Conservation (phyloP, 2,888 invertebrate species). For the Drosophila diplacantha region DNA sequence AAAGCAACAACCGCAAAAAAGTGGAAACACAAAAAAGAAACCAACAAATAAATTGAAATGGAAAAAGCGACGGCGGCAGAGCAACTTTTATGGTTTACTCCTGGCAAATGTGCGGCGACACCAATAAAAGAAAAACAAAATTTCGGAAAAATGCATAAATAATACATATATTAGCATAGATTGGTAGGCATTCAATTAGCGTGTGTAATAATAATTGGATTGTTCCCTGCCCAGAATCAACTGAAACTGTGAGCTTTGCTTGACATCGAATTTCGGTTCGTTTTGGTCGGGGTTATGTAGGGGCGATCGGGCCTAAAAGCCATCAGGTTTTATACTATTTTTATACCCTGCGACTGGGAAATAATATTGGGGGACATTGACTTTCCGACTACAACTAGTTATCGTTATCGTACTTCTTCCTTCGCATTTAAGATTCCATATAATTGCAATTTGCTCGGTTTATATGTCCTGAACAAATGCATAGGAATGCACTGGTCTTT, state of each 20-base stretch:
- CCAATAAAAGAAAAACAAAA: slow-evolving; percentile 27
- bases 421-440: background rate
- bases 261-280: background rate
- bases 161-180: slow-evolving; percentile 57
- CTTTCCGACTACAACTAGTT: background rate
- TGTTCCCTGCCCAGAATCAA: slow-evolving; percentile 13
- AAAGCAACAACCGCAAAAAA: slow-evolving; percentile 7
- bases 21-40: slow-evolving; percentile 21
- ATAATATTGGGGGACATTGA: too few relatives aligned
- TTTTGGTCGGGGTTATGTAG: background rate
- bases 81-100: slow-evolving; percentile 51
- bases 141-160: slow-evolving; percentile 50
- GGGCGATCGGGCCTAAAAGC: background rate
- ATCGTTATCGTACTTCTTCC: background rate
- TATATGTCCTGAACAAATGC: slow-evolving; percentile 3
- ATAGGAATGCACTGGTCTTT: slow-evolving; percentile 30
- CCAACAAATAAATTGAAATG: slow-evolving; percentile 59
- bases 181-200: slow-evolving; percentile 47
- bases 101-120: slow-evolving; percentile 42
- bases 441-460: background rate
- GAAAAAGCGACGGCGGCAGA: slow-evolving; percentile 34
- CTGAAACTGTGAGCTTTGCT: slow-evolving; percentile 7
- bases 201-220: slow-evolving; percentile 47
- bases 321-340: background rate
- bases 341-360: background rate